Percentiles rank a stretch among this genome's conserved stretches.
phyloP scores from a whole-genome alignment of 1,140 invertebrate species.

The Drosophila ficusphila region DNA sequence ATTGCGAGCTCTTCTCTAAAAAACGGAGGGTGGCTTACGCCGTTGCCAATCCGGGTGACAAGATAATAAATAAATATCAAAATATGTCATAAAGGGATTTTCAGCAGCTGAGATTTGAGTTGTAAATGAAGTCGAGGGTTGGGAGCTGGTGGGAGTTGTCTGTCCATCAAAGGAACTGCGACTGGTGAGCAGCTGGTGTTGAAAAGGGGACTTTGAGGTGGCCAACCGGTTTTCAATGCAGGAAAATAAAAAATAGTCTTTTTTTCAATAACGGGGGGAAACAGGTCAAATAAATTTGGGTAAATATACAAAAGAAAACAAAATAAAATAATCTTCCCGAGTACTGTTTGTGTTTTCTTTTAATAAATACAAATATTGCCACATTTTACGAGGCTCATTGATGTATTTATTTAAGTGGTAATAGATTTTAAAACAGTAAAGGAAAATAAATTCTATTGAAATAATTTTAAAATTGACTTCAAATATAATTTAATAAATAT shows the following conservation, averaged over 20 bases:
- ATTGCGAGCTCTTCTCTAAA: conserved; percentile 9
- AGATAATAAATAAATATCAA: conserved; percentile 84
- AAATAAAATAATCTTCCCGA: no score
- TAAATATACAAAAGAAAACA: not conserved
- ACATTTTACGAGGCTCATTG: no score
- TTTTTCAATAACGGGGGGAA: not conserved
- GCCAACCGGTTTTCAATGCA: conserved; percentile 1
- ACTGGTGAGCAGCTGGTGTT: conserved; percentile 4
- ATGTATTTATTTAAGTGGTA: no score
- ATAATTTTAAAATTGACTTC: no score
- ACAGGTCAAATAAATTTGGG: not conserved
- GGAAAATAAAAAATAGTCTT: not conserved
- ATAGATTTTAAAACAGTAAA: no score
- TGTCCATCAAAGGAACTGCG: not conserved
- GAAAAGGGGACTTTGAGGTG: not conserved
- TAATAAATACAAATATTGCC: no score
- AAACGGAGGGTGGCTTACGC: conserved; percentile 56
- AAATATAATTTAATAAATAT: no score
- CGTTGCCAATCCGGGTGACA: conserved; percentile 74
- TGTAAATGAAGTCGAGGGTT: not conserved
- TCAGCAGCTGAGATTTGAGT: conserved; percentile 41
- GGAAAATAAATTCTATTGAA: no score
- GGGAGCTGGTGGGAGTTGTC: not conserved
- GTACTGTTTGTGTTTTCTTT: no score
- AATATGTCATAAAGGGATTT: conserved; percentile 83